phyloP scores from a whole-genome alignment of 2,797 vertebrate species.

The Sitta carolinensis region DNA sequence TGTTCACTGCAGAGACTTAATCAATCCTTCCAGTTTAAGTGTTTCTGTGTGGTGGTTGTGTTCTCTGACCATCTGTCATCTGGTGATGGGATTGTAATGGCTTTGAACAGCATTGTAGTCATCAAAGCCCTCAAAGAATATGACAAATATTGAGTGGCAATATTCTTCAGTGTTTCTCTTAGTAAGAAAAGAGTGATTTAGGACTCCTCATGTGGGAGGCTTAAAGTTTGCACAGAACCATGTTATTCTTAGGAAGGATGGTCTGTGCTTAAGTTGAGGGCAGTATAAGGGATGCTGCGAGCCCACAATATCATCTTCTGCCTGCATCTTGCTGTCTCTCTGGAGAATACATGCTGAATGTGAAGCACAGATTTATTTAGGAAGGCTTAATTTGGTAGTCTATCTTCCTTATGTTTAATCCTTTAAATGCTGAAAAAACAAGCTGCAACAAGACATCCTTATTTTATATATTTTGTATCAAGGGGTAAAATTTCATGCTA shows the following conservation, averaged over 20 bases:
- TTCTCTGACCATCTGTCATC: conserved; percentile 51
- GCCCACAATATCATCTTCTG: neutral
- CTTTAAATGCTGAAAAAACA: neutral
- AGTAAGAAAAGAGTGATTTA: conserved; percentile 33
- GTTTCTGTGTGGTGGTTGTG: conserved; percentile 48
- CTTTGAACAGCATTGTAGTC: conserved; percentile 11
- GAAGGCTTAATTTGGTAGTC: neutral
- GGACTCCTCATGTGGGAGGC: conserved; percentile 31
- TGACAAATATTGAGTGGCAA: conserved; percentile 31
- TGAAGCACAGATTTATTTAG: neutral
- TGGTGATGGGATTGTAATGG: conserved; percentile 55
- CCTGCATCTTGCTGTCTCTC: neutral
- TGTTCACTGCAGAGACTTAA: conserved; percentile 14
- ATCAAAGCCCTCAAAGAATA: conserved; percentile 35
- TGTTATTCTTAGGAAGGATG: neutral
- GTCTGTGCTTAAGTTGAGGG: neutral
- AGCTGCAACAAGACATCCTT: neutral
- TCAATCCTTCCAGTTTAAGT: conserved; percentile 49
- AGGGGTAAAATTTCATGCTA: neutral
- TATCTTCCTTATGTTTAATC: neutral
- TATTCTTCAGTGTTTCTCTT: conserved; percentile 44
- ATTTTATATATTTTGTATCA: neutral
- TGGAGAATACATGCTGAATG: neutral
- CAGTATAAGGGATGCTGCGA: neutral
- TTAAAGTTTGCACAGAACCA: neutral